These are phyloP conservation scores for Microvelia longipes DNA, from an alignment of 1,140 invertebrate species.

Conservation along the genomic window DNA sequence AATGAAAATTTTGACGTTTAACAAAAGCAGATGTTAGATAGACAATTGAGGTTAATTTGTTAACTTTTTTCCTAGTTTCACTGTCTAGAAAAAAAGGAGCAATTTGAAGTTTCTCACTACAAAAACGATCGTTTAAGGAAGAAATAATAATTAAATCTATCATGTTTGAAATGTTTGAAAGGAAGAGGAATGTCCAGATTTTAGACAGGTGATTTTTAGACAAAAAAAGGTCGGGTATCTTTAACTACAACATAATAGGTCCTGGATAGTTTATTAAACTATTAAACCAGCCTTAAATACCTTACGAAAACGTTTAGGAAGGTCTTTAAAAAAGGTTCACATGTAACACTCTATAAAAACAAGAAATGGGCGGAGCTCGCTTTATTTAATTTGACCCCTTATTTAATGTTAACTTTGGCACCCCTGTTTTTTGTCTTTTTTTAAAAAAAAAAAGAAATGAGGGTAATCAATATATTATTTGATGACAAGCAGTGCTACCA, in stretches of 20 bases:
- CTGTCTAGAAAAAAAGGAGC: too few species aligned
- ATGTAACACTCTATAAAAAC: not conserved
- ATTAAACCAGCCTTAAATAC: not conserved
- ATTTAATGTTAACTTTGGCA: not conserved
- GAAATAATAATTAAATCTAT: not conserved
- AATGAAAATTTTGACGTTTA: too few species aligned
- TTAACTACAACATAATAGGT: not conserved
- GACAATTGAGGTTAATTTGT: too few species aligned
- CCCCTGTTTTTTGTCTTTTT: too few species aligned
- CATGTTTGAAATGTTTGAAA: not conserved
- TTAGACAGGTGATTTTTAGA: not conserved
- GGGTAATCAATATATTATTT: not conserved
- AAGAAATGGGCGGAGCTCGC: not conserved
- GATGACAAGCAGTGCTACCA: too few species aligned
- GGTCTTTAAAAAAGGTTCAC: not conserved
- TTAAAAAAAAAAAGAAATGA: too few species aligned
- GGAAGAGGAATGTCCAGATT: not conserved
- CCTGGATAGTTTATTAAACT: not conserved
- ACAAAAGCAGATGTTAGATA: too few species aligned
- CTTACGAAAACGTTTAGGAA: not conserved
- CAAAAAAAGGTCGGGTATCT: too few species aligned
- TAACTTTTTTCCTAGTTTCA: too few species aligned
- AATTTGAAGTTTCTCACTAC: too few species aligned
- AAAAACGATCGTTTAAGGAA: not conserved
- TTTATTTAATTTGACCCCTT: not conserved